A percentile compares a stretch with the other conserved stretches of the same genome.
Evolutionary conservation across 35 echinoderm and acorn worm species (phyloP).

Genomic region (Nesometra sesokonis): DNA sequence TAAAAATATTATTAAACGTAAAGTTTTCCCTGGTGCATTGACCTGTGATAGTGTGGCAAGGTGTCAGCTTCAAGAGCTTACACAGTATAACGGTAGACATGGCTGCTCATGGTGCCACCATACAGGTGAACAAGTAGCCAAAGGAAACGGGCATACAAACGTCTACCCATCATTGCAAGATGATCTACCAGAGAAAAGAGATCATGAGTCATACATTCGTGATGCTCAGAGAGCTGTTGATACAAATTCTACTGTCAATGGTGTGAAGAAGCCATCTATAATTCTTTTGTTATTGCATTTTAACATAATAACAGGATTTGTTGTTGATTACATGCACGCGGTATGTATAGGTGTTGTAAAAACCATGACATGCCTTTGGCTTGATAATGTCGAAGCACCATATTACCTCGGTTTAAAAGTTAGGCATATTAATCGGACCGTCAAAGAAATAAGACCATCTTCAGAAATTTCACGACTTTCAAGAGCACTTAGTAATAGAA

Average conservation of each 20-base stretch:
- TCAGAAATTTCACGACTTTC: neutral
- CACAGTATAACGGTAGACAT: constrained; percentile 7
- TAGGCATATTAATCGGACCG: too few species aligned
- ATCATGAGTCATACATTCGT: neutral
- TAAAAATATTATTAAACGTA: neutral
- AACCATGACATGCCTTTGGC: constrained; percentile 3
- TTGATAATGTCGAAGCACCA: neutral
- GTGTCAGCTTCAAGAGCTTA: constrained; percentile 20
- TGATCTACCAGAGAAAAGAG: neutral
- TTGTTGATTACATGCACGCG: constrained; percentile 9
- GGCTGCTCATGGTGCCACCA: constrained; percentile 22
- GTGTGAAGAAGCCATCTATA: constrained; percentile 19
- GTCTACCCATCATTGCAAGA: constrained; percentile 8
- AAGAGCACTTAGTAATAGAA: constrained; percentile 1
- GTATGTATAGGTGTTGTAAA: constrained; percentile 7
- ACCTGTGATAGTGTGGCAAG: constrained; percentile 14
- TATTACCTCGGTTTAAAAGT: neutral
- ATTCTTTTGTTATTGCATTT: neutral
- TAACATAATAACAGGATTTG: constrained; percentile 7
- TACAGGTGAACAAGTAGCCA: constrained; percentile 6
- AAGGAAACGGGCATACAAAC: neutral
- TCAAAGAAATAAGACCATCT: neutral
- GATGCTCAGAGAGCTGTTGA: neutral
- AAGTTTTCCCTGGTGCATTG: constrained; percentile 5
- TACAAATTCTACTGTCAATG: neutral